Percentiles rank a stretch among this genome's conserved stretches.
phyloP scores from a whole-genome alignment of 2,113 vertebrate species.

The Elephantulus edwardii region DNA sequence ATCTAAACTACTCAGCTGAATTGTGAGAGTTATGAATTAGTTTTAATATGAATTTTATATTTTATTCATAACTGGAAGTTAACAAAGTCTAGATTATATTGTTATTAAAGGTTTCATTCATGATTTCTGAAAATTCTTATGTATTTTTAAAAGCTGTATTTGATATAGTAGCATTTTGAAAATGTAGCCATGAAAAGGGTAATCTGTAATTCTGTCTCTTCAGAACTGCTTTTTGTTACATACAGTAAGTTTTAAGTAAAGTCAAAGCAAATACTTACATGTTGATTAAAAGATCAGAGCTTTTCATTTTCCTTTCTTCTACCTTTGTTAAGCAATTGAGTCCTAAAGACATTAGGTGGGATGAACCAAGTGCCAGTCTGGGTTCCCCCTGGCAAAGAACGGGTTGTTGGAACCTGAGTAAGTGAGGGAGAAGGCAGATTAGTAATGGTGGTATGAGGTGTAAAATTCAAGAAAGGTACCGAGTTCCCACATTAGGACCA shows the following conservation, averaged over 20 bases:
- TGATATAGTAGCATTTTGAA: conserved; percentile 36
- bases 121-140: neutral
- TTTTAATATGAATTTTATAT: conserved; percentile 14
- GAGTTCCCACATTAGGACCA: neutral
- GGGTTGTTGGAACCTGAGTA: conserved; percentile 16
- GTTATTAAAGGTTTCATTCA: conserved; percentile 2
- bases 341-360: conserved; percentile 29
- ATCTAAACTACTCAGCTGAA: neutral
- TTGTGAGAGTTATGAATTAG: conserved; percentile 8
- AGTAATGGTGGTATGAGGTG: neutral
- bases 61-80: conserved; percentile 5
- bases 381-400: neutral
- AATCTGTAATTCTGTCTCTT: conserved; percentile 11
- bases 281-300: neutral
- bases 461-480: neutral
- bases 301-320: neutral
- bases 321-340: neutral
- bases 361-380: neutral
- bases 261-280: neutral
- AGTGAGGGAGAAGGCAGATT: neutral
- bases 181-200: neutral
- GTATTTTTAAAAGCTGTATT: conserved; percentile 39
- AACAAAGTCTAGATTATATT: neutral
- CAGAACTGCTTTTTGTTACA: neutral
- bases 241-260: neutral